Evolutionary conservation across 2,113 vertebrate genomes (phyloP).

Genomic region (Psephotus haematonotus): DNA sequence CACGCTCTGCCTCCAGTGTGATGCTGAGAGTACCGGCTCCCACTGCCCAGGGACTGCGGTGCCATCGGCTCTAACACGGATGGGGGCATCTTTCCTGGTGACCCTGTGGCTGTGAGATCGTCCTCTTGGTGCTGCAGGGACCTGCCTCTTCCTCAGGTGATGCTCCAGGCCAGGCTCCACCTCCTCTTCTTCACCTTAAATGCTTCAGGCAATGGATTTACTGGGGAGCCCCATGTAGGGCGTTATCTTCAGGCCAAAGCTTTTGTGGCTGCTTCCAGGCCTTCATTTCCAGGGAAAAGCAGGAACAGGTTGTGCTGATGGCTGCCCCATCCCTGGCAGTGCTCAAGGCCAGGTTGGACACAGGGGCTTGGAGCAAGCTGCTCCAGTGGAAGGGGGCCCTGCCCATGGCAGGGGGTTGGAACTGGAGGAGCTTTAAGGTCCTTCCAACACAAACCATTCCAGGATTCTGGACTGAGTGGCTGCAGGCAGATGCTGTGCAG

Average conservation of each 20-base stretch:
- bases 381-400: background rate
- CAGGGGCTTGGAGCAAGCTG: background rate
- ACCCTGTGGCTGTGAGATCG: background rate
- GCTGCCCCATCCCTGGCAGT: background rate
- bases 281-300: background rate
- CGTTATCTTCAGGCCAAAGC: background rate
- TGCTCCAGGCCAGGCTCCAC: background rate
- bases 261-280: background rate
- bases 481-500: background rate
- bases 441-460: background rate
- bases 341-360: background rate
- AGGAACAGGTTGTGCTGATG: background rate
- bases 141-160: background rate
- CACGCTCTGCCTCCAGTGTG: background rate
- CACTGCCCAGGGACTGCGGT: accelerated
- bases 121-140: background rate
- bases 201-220: accelerated
- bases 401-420: background rate
- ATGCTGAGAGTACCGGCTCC: background rate
- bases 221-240: accelerated
- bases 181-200: background rate
- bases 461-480: background rate
- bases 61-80: background rate
- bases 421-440: background rate
- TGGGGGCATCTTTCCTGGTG: background rate